Base-by-base conservation (phyloP, 1,140 invertebrate genomes). In the Heliconius nattereri region DNA sequence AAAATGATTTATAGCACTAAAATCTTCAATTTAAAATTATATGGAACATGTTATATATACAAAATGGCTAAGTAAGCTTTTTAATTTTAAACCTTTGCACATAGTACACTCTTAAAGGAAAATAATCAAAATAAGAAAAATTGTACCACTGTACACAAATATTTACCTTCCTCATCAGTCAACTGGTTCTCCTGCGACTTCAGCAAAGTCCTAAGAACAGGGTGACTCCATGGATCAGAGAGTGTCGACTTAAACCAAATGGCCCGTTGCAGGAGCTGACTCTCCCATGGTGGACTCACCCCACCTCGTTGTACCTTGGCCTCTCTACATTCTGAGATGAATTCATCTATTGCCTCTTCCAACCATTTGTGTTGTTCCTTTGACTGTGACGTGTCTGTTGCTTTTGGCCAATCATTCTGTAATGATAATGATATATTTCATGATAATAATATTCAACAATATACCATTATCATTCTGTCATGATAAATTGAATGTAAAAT, bases 161-260 rank as follows among this genome's bases (percentile, higher is more conserved):
- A 84, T 81, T 81, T 79, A 94, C 92, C 85, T 81, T 92, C 84
- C 72, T 91, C 80, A 79, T 90, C 86, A 23, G 78, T 85, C 5
- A 89, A 89, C 52, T 83, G 83, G 54, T 79, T 73, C 11, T 84
- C 83, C 35, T 79, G 78, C 1, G 85, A 79, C 35, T 93, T 87
- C 74, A 92, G 77, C n/a, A 94, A 81, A 2, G 86, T 81, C 75
- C 88, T 89, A 8, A 95, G 89, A 6, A 94, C 89, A 0, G 90
- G 87, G 76, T 94, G 92, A 2, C 87, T 91, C 94, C 94, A 95
- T 3, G 94, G 94, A 73, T 94, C 91, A 3, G 83, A 73, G 16
- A 93, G 70, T 37, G 86, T 83, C 1, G 52, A 76, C 78, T 85
- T 88, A 83, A 92, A 93, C 88, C 90, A 91, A 37, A 86, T 49